phyloP scores from a whole-genome alignment of 2,797 vertebrate species.

The Syngnathus rostellatus region DNA sequence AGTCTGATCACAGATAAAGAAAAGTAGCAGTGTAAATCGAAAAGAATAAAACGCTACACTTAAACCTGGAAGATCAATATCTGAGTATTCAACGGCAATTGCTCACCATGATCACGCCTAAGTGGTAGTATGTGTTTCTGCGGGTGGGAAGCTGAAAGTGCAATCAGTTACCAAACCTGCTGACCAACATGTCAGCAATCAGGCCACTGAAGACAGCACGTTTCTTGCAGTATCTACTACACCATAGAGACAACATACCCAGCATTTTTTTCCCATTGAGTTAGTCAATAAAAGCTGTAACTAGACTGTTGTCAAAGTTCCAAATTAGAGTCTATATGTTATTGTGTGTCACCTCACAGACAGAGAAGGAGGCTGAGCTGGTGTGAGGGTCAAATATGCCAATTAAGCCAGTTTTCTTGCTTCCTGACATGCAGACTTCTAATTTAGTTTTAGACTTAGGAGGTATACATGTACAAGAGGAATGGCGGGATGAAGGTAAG shows the following conservation, averaged over 20 bases:
- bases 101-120: neutral
- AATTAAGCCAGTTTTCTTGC: no score
- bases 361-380: neutral
- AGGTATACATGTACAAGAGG: no score
- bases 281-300: no score
- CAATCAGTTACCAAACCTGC: neutral
- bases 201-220: no score
- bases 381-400: neutral
- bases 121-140: neutral
- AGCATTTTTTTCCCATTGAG: no score
- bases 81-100: neutral
- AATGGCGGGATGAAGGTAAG: no score
- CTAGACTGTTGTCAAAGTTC: no score
- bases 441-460: no score
- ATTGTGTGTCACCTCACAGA: neutral
- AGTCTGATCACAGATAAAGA: neutral
- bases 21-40: neutral
- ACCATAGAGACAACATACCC: no score
- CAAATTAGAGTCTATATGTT: no score
- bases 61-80: neutral
- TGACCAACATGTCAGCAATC: neutral
- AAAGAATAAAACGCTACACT: constrained; percentile 38
- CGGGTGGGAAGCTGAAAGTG: neutral
- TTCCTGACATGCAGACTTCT: no score
- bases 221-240: no score